Base-by-base conservation (phyloP, 2,113 vertebrate genomes). In the Tetrax tetrax region DNA sequence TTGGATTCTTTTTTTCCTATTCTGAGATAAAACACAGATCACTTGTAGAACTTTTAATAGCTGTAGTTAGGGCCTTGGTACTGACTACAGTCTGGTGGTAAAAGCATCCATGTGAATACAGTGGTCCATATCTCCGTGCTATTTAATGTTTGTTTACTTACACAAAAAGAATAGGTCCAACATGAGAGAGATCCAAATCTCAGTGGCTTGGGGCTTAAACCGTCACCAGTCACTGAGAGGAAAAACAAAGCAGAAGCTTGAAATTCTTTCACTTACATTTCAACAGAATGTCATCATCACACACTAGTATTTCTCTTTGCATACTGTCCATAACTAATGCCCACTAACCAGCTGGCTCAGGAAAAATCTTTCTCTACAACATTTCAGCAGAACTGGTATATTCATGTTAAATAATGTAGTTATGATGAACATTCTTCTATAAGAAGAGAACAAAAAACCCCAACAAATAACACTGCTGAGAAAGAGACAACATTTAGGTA, bases 341-440 rank as follows among this genome's bases (percentile, higher is more conserved):
- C 94, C 93, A 96, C 93, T 91, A 95, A 92, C 91, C 94, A 96
- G 53, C 68, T 97, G 96, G 60, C 43, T 95, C 71, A 75, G 72
- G 51, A 87, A 83, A 95, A 96, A 68, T 3, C n/a, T 66, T 89
- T 92, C 37, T 75, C 33, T 77, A 51, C n/a, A 89, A 70, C 93
- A 74, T 38, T 77, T 87, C 14, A 14, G 59, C 64, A 91, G 77
- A 89, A 71, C 22, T 60, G 8, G 5, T 71, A 38, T 33, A 27
- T 45, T 93, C 12, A 12, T 54, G 28, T 78, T 41, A 82, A 70
- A 80, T 65, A 74, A 37, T 3, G 41, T 71, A 41, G 29, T 81
- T 77, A 41, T 37, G 29, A 50, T 90, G 47, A 65, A n/a, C 3
- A 4, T 61, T 87, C 22, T 35, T 66, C 28, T 48, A n/a, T 23